Base-by-base conservation (phyloP, 37 sponge, comb jelly and placozoan species). In the Cliona cf. orientalis region DNA sequence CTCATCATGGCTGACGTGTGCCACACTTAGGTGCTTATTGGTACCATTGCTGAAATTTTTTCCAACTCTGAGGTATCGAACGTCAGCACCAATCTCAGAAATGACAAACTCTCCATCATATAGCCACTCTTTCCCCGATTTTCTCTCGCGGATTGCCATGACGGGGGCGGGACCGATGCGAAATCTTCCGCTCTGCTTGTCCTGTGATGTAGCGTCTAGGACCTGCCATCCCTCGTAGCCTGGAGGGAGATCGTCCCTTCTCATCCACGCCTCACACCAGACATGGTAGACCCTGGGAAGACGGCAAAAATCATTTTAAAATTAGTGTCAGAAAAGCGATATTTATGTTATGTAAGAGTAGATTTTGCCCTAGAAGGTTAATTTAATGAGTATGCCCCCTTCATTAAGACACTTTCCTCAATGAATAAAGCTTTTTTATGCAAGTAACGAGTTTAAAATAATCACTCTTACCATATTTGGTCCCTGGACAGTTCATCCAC, bases 211-310 rank as follows among this genome's bases (percentile, higher is more conserved):
- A 19, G 90, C 68, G 35, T 89, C 90, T 37, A 89, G 75, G 0
- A 85, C 85, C 42, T 93, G 90, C 93, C 93, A 93, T 22, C 93
- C 93, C 63, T 84, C 81, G 32, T 83, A 84, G 0, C 82, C 86
- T 31, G 58, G 19, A 41, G 86, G 67, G 42, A 93, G 73, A n/a
- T 93, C 93, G 42, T 82, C 79, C 59, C 93, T 60, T 22, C 79
- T 45, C 86, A 91, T 88, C 89, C 92, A 91, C 1, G 86, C 91
- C 67, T 95, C 95, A 4, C 65, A 61, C 89, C 92, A 95, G 36
- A 95, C 84, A 82, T 91, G 95, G 66, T 95, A 95, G 32, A 88
- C 64, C 95, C 95, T 93, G 44, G 7, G 14, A 17, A 29, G n/a
- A n/a, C n/a, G n/a, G n/a, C n/a, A n/a, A n/a, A n/a, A n/a, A n/a